Conservation (phyloP, 2,113 vertebrate species). For the Hassar affinis region DNA sequence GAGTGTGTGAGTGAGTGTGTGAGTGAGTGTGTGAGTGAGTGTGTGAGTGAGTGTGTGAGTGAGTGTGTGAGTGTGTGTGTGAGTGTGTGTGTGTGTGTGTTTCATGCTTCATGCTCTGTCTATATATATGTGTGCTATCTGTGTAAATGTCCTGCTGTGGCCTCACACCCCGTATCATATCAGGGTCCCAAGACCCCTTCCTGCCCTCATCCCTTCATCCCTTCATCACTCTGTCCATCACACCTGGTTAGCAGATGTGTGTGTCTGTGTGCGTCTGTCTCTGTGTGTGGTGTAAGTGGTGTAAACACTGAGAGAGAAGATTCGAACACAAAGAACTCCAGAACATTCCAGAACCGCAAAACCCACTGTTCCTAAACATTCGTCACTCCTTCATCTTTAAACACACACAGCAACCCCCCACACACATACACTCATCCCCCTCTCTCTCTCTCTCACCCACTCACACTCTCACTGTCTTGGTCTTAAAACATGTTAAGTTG, state of each 20-base stretch:
- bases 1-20: too few species aligned
- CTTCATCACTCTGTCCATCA: background rate
- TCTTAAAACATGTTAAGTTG: background rate
- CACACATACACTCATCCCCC: too few species aligned
- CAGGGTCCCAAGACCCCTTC: background rate
- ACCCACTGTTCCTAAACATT: slow-evolving; percentile 2
- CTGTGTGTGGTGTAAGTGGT: background rate
- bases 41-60: too few species aligned
- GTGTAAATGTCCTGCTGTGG: background rate
- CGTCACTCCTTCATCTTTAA: background rate
- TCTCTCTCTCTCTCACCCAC: background rate
- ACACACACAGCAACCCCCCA: background rate
- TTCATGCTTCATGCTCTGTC: too few species aligned
- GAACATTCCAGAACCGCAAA: background rate
- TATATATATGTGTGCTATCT: slow-evolving; percentile 10
- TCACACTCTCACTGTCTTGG: background rate
- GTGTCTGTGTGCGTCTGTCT: slow-evolving; percentile 28
- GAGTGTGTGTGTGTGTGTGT: too few species aligned
- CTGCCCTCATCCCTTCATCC: too few species aligned
- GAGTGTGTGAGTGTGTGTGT: too few species aligned
- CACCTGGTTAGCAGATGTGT: background rate
- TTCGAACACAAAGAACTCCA: background rate
- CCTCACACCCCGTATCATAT: background rate
- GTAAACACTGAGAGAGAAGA: background rate
- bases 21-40: too few species aligned